Evolutionary conservation across 2,113 vertebrate genomes (phyloP), one percentile per base, ranked within the genome.

Genomic region (Gadus macrocephalus): DNA sequence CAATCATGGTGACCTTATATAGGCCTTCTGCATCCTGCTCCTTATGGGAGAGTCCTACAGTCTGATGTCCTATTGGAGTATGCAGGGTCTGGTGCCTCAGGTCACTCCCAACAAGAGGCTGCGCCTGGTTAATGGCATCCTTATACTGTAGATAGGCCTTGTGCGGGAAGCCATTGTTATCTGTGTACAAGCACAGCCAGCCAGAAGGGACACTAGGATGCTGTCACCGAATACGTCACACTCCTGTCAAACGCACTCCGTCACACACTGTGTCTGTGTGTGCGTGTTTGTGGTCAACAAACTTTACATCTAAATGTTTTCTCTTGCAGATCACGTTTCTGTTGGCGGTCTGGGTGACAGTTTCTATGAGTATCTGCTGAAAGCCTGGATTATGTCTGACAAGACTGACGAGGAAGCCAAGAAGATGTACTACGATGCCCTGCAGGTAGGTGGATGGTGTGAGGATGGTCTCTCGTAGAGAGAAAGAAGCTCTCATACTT

Each of bases 291-390:
- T 12, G 25, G 62, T 5, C 1, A 1, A 20, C 20, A 20, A 20
- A 20, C 20, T 20, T 25, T 15, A 15, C 64, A 66, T 76, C 66
- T 42, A 8, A 16, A 11, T 14, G 53, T 38, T 58, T 83, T 6
- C 69, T 70, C 64, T 76, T 81, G 53, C 90, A 99, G 96, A 98
- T 93, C 96, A 99, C 4, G 97, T 99, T 73, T 98, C 97, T 0
- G 91, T 98, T 66, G 97, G 97, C 61, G 97, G 97, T 42, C 93
- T 99, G 56, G 97, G 97, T 22, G 97, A 99, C 85, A 99, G 97
- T 75, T 99, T 98, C 91, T 99, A 99, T 86, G 97, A 99, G 81
- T 99, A 99, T 88, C 92, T 99, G 88, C 94, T 99, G 15, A 99
- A 99, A 90, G 95, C 97, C 71, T 99, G 97, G 97, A 84, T 98